Conservation (phyloP, 2,888 invertebrate species). For the Cheiracanthium punctorium region DNA sequence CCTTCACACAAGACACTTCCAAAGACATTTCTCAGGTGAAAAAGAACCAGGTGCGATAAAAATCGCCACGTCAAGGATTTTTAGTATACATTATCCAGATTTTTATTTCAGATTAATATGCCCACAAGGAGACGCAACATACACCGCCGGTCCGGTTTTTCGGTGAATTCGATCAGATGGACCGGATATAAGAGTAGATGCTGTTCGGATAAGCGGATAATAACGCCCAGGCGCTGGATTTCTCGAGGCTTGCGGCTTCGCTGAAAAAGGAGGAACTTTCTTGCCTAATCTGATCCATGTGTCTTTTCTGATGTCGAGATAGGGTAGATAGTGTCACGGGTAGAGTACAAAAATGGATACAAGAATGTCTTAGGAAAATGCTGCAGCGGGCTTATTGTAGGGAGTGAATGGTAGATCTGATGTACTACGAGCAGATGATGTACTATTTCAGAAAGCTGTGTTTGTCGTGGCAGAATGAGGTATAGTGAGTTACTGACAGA, state of each 20-base stretch:
- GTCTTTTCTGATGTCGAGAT: constrained; percentile 56
- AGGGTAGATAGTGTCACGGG: not conserved
- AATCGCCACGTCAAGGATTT: constrained; percentile 8
- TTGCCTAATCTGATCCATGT: constrained; percentile 45
- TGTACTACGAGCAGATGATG: too few relatives aligned
- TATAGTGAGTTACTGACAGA: too few relatives aligned
- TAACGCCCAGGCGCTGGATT: constrained; percentile 38
- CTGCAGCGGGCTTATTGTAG: too few relatives aligned
- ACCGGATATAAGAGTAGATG: constrained; percentile 42
- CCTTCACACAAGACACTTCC: not conserved
- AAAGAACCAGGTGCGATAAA: not conserved
- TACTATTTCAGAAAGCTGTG: too few relatives aligned
- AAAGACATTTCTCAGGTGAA: constrained; percentile 8
- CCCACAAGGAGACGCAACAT: constrained; percentile 41
- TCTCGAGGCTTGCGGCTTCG: constrained; percentile 30
- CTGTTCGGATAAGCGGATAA: constrained; percentile 46
- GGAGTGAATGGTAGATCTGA: too few relatives aligned
- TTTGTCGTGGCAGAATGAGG: too few relatives aligned
- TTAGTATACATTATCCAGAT: constrained; percentile 28
- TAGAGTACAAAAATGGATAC: not conserved
- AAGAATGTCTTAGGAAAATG: not conserved
- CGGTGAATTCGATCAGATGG: constrained; percentile 54
- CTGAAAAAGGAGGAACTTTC: not conserved
- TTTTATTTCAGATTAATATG: constrained; percentile 46
- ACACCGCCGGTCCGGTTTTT: constrained; percentile 42